Evolutionary conservation across 2,888 invertebrate species (phyloP), one percentile per base, ranked within the genome.

Genomic region (Osmoderma eremita): DNA sequence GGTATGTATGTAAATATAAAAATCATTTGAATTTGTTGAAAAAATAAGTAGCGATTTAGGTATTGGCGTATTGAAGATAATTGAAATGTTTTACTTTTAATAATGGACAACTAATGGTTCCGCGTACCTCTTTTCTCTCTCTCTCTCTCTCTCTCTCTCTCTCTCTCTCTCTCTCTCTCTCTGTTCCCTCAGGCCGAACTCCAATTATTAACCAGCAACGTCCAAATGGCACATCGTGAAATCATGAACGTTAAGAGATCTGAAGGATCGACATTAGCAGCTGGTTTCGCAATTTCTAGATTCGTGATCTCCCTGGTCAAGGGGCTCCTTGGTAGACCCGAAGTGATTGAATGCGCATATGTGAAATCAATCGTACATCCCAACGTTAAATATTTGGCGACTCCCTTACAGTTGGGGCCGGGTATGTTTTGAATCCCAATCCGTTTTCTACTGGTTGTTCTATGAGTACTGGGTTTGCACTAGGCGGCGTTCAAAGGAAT

Each of bases 51-150:
- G 97, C 3, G 98, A 97, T 84, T 97, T 96, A 69, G 98, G 98
- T 74, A 93, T 95, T 66, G 97, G 98, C 62, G 97, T 97, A 1
- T 97, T 98, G 45, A 98, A 98, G 1, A 86, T 98, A 49, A 97
- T 95, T 1, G n/a, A n/a, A n/a, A n/a, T n/a, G n/a, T n/a, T n/a
- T n/a, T n/a, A n/a, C n/a, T n/a, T n/a, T n/a, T n/a, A n/a, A n/a
- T n/a, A n/a, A n/a, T n/a, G n/a, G n/a, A 97, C 95, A 96, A 98
- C 97, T 3, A 96, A 89, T 81, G 97, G 98, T 41, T 97, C 95
- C 69, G 95, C 95, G 2, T 86, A 93, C 69, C 94, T 98, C 80
- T 88, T 92, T 49, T 85, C 89, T 77, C 90, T 95, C 1, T 84
- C 96, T 56, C 88, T 97, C n/a, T n/a, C n/a, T n/a, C n/a, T n/a